Evolutionary conservation across 2,113 vertebrate genomes (phyloP).

Genomic region (Oenanthe melanoleuca): DNA sequence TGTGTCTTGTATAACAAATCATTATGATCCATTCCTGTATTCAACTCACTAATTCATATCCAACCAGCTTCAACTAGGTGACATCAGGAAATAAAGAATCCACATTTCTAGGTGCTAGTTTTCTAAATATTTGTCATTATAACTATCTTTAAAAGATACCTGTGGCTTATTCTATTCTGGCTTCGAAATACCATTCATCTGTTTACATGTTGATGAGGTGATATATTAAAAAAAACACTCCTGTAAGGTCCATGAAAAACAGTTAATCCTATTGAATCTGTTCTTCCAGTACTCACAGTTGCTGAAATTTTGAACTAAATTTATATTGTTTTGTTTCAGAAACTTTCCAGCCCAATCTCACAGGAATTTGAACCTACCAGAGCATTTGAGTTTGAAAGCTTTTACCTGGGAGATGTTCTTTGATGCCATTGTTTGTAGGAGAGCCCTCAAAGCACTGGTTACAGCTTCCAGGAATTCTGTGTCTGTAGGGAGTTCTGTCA

Average conservation of each 20-base stretch:
- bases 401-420: conserved; percentile 92
- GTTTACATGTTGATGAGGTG: neutral
- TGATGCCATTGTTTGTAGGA: conserved; percentile 92
- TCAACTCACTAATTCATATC: neutral
- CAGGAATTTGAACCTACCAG: neutral
- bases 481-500: conserved; percentile 85
- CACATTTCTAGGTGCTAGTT: neutral
- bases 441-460: conserved; percentile 90
- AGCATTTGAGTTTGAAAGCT: conserved; percentile 15
- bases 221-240: neutral
- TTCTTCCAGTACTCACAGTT: neutral
- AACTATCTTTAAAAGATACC: neutral
- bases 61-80: neutral
- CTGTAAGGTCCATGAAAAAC: neutral
- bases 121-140: neutral
- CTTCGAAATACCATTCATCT: neutral
- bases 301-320: neutral
- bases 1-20: neutral
- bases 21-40: neutral
- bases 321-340: neutral
- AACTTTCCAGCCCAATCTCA: neutral
- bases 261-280: neutral
- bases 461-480: conserved; percentile 93
- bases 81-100: neutral
- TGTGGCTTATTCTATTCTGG: neutral